Evolutionary conservation across 1,140 invertebrate species (phyloP).

Genomic region (Drosophila jambulina): DNA sequence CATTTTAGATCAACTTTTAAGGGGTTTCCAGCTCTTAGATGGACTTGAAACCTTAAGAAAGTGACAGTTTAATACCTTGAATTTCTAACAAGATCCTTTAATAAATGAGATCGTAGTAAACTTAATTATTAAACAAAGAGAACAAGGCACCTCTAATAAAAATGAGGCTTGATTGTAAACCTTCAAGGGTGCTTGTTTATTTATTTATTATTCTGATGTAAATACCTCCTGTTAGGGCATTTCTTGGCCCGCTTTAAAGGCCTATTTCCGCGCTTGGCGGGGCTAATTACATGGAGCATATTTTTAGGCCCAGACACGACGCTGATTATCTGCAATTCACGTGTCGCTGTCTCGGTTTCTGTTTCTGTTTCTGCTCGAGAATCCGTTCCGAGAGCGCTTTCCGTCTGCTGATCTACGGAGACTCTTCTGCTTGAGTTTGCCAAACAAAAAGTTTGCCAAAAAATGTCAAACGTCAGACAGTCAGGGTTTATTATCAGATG

Average conservation of each 20-base stretch:
- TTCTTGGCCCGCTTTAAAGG: not conserved
- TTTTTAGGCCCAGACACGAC: conserved; percentile 78
- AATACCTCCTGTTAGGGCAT: not conserved
- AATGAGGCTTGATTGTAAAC: not conserved
- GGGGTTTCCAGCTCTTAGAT: not conserved
- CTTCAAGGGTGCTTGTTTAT: not conserved
- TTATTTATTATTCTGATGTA: not conserved
- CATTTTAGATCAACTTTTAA: too few species aligned
- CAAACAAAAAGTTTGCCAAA: conserved; percentile 67
- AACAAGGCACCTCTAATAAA: too few species aligned
- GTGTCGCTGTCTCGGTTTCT: conserved; percentile 53
- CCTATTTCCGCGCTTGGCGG: conserved; percentile 51
- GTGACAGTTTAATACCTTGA: not conserved
- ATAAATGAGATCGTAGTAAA: too few species aligned
- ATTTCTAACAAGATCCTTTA: not conserved
- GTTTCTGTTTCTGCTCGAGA: conserved; percentile 16
- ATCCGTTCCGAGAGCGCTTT: conserved; percentile 5
- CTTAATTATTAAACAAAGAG: not conserved
- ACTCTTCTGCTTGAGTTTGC: conserved; percentile 40
- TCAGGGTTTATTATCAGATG: conserved; percentile 59
- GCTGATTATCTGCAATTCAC: conserved; percentile 79
- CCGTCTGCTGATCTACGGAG: conserved; percentile 4
- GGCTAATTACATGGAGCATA: conserved; percentile 82
- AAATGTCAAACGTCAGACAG: conserved; percentile 60
- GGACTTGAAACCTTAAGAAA: not conserved